Evolutionary conservation across 2,113 vertebrate genomes (phyloP).

Genomic region (Pelecanus crispus): DNA sequence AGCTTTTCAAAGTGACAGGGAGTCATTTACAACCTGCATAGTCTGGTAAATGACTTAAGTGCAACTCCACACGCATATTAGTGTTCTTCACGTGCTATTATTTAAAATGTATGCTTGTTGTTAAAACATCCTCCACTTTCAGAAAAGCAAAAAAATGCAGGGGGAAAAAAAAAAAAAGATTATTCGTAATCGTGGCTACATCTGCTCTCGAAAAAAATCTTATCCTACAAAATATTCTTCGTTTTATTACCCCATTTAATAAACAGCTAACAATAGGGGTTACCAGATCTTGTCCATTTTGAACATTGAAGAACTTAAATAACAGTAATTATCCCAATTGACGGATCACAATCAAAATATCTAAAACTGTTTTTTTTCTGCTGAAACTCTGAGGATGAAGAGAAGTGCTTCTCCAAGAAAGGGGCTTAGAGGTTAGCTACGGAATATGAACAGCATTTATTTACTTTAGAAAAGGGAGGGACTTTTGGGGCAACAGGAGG

Average conservation of each 20-base stretch:
- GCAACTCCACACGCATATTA: neutral
- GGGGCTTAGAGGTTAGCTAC: neutral
- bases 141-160: neutral
- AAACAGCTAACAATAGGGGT: neutral
- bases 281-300: neutral
- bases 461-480: neutral
- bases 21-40: conserved; percentile 4
- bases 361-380: neutral
- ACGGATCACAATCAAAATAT: neutral
- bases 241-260: neutral
- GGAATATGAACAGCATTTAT: neutral
- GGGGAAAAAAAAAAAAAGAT: too few species aligned
- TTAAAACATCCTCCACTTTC: neutral
- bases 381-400: neutral
- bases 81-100: neutral
- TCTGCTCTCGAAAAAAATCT: neutral
- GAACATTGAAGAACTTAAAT: neutral
- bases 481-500: neutral
- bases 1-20: neutral
- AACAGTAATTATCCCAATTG: neutral
- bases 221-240: neutral
- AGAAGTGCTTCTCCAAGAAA: neutral
- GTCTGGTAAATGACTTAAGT: neutral
- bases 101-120: neutral
- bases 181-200: neutral